Evolutionary conservation across 2,888 invertebrate genomes (phyloP).

Genomic region (Aporophyla nigra): DNA sequence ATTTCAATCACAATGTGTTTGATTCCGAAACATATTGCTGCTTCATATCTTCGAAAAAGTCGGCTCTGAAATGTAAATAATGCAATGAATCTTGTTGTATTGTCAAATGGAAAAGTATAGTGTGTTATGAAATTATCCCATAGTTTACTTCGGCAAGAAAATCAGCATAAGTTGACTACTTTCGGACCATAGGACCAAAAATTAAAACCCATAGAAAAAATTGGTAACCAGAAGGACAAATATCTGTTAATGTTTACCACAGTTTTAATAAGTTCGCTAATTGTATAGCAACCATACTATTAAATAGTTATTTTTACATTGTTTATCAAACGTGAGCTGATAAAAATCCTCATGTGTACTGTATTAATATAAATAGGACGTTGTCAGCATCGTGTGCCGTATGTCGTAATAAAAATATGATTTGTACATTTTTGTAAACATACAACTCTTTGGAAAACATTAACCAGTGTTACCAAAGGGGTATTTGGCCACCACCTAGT

Average conservation of each 20-base stretch:
- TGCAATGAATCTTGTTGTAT: too few relatives aligned
- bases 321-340: conserved; percentile 30
- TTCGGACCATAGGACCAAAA: neutral
- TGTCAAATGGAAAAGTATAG: too few relatives aligned
- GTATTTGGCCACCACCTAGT: too few relatives aligned
- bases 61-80: too few relatives aligned
- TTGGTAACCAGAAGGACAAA: neutral
- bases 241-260: neutral
- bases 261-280: conserved; percentile 14
- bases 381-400: neutral
- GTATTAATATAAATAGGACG: conserved; percentile 1
- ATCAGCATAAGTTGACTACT: neutral
- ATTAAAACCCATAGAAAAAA: neutral
- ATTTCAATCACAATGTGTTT: neutral
- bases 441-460: too few relatives aligned
- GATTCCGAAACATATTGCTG: too few relatives aligned
- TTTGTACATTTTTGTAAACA: neutral
- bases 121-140: too few relatives aligned
- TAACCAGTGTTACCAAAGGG: too few relatives aligned
- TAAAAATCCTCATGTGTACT: conserved; percentile 9
- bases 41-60: too few relatives aligned
- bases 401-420: neutral
- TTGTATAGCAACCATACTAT: conserved; percentile 17
- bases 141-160: neutral
- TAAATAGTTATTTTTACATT: conserved; percentile 27